Evolutionary conservation across 2,797 vertebrate species (phyloP).

Genomic region (Schizopygopsis malacanthus): DNA sequence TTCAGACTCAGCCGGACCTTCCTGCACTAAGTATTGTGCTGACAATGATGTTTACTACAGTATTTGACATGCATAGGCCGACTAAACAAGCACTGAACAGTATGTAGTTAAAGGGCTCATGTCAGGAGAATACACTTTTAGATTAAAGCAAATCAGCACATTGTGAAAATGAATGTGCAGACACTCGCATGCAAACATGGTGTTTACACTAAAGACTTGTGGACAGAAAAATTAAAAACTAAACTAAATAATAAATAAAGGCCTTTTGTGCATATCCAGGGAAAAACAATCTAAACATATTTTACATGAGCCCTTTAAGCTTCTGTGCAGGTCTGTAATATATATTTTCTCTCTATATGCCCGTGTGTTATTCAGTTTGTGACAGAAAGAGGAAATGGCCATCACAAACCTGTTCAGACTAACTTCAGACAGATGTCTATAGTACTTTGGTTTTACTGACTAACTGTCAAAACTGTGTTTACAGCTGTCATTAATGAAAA

Average conservation of each 20-base stretch:
- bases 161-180: not conserved
- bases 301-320: not conserved
- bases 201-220: not conserved
- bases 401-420: not conserved
- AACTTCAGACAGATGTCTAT: not conserved
- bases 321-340: not conserved
- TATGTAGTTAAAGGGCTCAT: not conserved
- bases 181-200: not conserved
- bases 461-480: not conserved
- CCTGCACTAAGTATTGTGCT: not conserved
- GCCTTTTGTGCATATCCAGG: not conserved
- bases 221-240: not conserved
- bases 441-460: not conserved
- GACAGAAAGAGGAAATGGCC: slow-evolving; percentile 10
- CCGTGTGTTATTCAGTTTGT: not conserved
- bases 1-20: not conserved
- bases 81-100: not conserved
- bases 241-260: not conserved
- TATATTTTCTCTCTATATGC: not conserved
- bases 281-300: not conserved
- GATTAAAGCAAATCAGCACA: not conserved
- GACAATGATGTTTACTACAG: not conserved
- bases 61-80: not conserved
- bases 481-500: not conserved
- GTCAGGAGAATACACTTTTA: not conserved